Evolutionary conservation across 2,113 vertebrate species (phyloP), one percentile per base, ranked within the genome.

Genomic region (Lophius piscatorius): DNA sequence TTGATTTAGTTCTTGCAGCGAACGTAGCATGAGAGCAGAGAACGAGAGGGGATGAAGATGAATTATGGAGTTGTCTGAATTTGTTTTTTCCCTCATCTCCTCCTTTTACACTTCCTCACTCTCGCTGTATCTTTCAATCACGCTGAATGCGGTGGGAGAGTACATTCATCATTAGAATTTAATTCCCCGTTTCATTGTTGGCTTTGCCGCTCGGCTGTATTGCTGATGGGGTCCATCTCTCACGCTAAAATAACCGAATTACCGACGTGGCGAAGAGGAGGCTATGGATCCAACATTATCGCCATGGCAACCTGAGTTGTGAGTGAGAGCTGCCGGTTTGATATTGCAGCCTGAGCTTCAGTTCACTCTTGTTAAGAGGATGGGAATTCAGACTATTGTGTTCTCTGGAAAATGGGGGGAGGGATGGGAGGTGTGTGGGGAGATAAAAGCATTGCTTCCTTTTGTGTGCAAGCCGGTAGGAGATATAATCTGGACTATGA

Each of bases 271-370:
- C 29, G 39, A 76, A 54, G 41, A 66, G 58, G 66, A 74, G 76
- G 58, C 67, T 59, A 68, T 74, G 68, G 82, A 81, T 74, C 75
- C 78, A 20, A 26, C 82, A 77, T 80, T 81, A 89, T 89, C 24
- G 23, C 81, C 84, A 90, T 90, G 84, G 84, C 80, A 89, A 90
- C 86, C 42, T 76, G 83, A 74, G 71, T 50, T 42, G 63, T 48
- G 69, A 75, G 67, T 9, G 23, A 23, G 63, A 57, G 56, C 56
- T 44, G 70, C 57, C 16, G 45, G 63, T 76, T 68, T 82, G 81
- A 80, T 80, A 82, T 82, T 84, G 81, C 71, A 56, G 76, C 70
- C 48, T 45, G 63, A 74, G 80, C 59, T 55, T 17, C 47, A 13
- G 55, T 68, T 74, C 38, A 29, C 33, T 76, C 63, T 58, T 63